phyloP scores from a whole-genome alignment of 2,888 invertebrate species.

The Carabus problematicus region DNA sequence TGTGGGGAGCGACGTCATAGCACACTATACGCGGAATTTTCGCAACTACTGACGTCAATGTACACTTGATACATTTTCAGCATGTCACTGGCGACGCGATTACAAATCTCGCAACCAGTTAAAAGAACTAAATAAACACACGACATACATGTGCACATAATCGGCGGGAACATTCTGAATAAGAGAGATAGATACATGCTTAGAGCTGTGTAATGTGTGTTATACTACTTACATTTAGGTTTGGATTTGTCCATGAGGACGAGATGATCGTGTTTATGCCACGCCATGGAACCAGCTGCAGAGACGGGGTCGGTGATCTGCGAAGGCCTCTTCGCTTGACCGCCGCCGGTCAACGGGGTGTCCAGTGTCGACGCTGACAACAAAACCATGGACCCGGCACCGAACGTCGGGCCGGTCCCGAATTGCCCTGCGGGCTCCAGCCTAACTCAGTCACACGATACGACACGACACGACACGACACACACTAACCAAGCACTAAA shows the following conservation, averaged over 20 bases:
- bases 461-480: conserved; percentile 41
- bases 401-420: conserved; percentile 54
- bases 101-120: neutral
- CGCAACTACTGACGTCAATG: conserved; percentile 36
- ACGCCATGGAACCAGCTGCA: conserved; percentile 65
- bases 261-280: conserved; percentile 78
- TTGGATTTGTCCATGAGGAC: conserved; percentile 77
- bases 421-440: conserved; percentile 69
- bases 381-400: conserved; percentile 54
- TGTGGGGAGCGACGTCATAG: conserved; percentile 23
- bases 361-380: conserved; percentile 48
- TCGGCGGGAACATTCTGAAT: neutral
- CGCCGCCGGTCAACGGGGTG: conserved; percentile 62
- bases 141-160: neutral
- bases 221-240: conserved; percentile 68
- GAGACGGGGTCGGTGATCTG: conserved; percentile 67
- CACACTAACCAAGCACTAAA: conserved; percentile 57
- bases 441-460: conserved; percentile 53
- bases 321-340: conserved; percentile 56
- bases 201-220: neutral
- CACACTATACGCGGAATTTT: conserved; percentile 33
- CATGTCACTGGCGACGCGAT: neutral
- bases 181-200: neutral
- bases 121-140: neutral
- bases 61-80: conserved; percentile 16